phyloP scores from a whole-genome alignment of 2,888 invertebrate genomes.

The Chouioia cunea region DNA sequence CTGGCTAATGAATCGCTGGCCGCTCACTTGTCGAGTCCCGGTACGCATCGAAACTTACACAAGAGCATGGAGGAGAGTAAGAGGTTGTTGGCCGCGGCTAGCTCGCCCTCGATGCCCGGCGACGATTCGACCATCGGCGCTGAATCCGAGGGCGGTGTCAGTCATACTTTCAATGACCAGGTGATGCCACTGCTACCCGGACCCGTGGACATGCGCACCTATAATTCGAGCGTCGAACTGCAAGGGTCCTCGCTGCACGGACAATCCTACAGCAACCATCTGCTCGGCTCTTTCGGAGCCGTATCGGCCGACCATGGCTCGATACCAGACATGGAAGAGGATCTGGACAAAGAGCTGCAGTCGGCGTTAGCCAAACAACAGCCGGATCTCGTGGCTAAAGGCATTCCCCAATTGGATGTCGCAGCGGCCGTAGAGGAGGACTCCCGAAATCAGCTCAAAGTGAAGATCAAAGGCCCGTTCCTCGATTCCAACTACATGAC shows the following conservation, averaged over 20 bases:
- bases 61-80: slow-evolving; percentile 59
- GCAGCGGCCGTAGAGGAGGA: slow-evolving; percentile 66
- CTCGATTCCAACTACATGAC: slow-evolving; percentile 81
- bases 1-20: slow-evolving; percentile 48
- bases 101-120: slow-evolving; percentile 57
- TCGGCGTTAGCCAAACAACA: slow-evolving; percentile 72
- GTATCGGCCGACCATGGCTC: slow-evolving; percentile 77
- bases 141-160: slow-evolving; percentile 56
- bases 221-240: slow-evolving; percentile 76
- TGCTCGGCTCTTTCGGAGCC: slow-evolving; percentile 73
- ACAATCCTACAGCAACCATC: slow-evolving; percentile 75
- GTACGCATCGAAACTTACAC: slow-evolving; percentile 52
- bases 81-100: slow-evolving; percentile 48
- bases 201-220: slow-evolving; percentile 91
- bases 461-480: slow-evolving; percentile 91
- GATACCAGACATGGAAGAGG: slow-evolving; percentile 82
- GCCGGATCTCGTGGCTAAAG: slow-evolving; percentile 51
- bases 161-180: slow-evolving; percentile 72
- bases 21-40: slow-evolving; percentile 45
- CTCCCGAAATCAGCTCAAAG: slow-evolving; percentile 87
- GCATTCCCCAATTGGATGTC: slow-evolving; percentile 50
- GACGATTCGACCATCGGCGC: slow-evolving; percentile 50
- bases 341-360: slow-evolving; percentile 82
- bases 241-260: slow-evolving; percentile 71
- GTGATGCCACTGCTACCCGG: slow-evolving; percentile 84